phyloP scores from a whole-genome alignment of 2,113 vertebrate species.

The Thunnus maccoyii region DNA sequence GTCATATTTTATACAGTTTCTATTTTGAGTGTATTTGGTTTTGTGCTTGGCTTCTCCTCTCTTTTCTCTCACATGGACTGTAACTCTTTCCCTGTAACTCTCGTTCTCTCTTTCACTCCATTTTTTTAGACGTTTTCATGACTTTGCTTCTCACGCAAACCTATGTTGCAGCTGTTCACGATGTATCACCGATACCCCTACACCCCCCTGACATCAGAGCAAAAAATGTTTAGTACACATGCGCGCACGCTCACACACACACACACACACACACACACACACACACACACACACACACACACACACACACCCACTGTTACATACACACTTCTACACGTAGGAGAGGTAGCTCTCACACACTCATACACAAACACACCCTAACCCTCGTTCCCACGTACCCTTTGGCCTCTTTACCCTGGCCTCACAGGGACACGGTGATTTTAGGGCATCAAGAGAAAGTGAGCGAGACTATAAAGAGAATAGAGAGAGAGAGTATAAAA shows the following conservation, averaged over 20 bases:
- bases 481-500: conserved; percentile 6
- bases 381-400: conserved; percentile 68
- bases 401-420: conserved; percentile 67
- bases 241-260: conserved; percentile 7
- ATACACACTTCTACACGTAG: conserved; percentile 33
- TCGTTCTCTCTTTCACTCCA: conserved; percentile 44
- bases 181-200: conserved; percentile 82
- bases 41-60: not conserved
- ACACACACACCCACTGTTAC: conserved; percentile 43
- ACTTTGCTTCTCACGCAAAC: conserved; percentile 79
- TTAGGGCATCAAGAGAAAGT: conserved; percentile 56
- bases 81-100: conserved; percentile 40
- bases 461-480: not conserved
- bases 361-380: conserved; percentile 54
- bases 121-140: conserved; percentile 69
- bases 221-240: conserved; percentile 61
- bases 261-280: conserved; percentile 38
- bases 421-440: conserved; percentile 71
- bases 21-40: conserved; percentile 14
- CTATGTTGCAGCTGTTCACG: conserved; percentile 81
- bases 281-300: conserved; percentile 23
- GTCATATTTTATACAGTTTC: not conserved
- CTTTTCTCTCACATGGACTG: conserved; percentile 21
- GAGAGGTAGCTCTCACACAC: conserved; percentile 40
- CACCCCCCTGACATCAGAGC: conserved; percentile 73